Conservation (phyloP, 2,888 invertebrate species). For the Pseudococcus viburni region DNA sequence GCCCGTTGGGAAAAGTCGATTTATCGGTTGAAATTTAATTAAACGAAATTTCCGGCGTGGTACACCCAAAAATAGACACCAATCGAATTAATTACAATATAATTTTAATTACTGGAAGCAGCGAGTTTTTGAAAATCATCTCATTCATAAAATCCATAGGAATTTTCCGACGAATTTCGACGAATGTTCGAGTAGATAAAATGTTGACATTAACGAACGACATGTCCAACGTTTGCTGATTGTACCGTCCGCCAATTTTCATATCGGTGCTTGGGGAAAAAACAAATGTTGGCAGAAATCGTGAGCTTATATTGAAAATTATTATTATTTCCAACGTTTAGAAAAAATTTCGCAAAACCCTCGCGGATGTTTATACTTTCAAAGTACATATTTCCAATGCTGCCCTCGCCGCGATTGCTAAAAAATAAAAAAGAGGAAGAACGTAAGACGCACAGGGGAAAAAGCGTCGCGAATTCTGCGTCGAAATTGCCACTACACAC, state of each 20-base stretch:
- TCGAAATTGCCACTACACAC: constrained; percentile 19
- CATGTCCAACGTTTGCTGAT: not conserved
- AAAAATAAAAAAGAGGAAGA: not conserved
- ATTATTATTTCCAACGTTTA: not conserved
- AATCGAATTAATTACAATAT: not conserved
- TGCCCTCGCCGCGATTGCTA: not conserved
- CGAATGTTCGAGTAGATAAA: not conserved
- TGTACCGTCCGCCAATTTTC: not conserved
- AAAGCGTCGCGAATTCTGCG: constrained; percentile 7
- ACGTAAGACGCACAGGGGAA: not conserved
- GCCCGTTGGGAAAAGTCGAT: not conserved
- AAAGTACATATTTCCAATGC: constrained; percentile 2
- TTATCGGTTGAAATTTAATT: constrained; percentile 17
- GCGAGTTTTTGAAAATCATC: not conserved
- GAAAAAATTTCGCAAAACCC: not conserved
- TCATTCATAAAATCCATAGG: not conserved
- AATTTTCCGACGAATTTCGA: not conserved
- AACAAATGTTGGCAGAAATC: not conserved
- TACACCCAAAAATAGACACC: not conserved
- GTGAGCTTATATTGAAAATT: not conserved
- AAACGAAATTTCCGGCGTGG: not conserved
- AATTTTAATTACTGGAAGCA: constrained; percentile 3
- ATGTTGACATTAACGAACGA: not conserved
- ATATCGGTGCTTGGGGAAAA: not conserved
- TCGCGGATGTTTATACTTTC: constrained; percentile 36